Base-by-base conservation (phyloP, 2,113 vertebrate genomes). In the Micromys minutus region DNA sequence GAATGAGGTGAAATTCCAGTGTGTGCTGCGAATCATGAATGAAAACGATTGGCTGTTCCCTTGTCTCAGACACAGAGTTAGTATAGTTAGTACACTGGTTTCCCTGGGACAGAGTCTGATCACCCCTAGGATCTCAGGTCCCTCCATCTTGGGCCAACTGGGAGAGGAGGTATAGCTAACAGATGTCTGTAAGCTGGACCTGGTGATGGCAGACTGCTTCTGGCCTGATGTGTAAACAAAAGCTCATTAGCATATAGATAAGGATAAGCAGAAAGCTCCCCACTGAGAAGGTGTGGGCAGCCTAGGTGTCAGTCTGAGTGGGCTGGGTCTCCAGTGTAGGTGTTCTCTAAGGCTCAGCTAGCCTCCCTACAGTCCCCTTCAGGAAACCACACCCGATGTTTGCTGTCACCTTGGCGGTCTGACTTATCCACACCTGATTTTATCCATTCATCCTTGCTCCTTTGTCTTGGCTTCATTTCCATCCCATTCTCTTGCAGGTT, bases 201-300 rank as follows among this genome's bases (percentile, higher is more conserved):
- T 8, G 45, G 84, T n/a, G 39, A 36, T 4, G 15, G 39, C 31
- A 26, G 45, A 29, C 12, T 26, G 9, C 31, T 29, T 5, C n/a
- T 13, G 47, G 71, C 75, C 21, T 59, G 74, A 34, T 3, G 3
- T 21, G 10, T 8, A 55, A 74, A 50, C 17, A 5, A 8, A 36
- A 31, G 11, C 5, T 16, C 3, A 7, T 87, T 52, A 63, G 87
- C 90, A 59, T 26, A 22, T 0, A 16, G 89, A n/a, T n/a, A 69
- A 72, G 26, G 42, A 26, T 1, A 15, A 29, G 31, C 2, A 2
- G 24, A 45, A 57, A 65, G 42, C 2, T 10, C 47, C 81, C 85
- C 2, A 0, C n/a, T 0, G 19, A n/a, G 11, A 19, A 0, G 3
- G 55, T 2, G 36, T 2, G 17, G 39, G 22, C 34, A 24, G 31